Percentiles rank a stretch among this genome's conserved stretches.
These are phyloP conservation scores for Thalassophryne amazonica DNA, from an alignment of 2,797 vertebrate species.

Conservation along the genomic window DNA sequence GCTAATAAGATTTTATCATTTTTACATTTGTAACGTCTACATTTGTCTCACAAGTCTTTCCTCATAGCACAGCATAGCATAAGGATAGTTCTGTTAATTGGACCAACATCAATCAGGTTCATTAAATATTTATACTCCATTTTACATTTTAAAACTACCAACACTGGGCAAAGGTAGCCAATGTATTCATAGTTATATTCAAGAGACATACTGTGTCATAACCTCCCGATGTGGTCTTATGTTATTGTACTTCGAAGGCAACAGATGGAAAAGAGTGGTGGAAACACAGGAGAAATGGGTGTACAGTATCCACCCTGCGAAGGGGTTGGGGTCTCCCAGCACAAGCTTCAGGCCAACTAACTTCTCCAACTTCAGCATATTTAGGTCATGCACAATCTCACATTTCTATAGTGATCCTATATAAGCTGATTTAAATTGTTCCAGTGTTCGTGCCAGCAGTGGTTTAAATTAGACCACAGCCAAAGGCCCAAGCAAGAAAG, in stretches of 20 bases:
- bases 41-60: too few relatives aligned
- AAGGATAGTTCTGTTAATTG: too few relatives aligned
- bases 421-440: slow-evolving; percentile 42
- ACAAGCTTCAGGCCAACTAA: slow-evolving; percentile 33
- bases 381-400: slow-evolving; percentile 50
- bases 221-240: slow-evolving; percentile 52
- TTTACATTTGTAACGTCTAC: too few relatives aligned
- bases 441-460: slow-evolving; percentile 34
- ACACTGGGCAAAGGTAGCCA: slow-evolving; percentile 36
- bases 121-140: too few relatives aligned
- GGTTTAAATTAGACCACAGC: slow-evolving; percentile 56
- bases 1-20: too few relatives aligned
- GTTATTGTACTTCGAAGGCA: slow-evolving; percentile 62
- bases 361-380: slow-evolving; percentile 45
- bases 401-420: slow-evolving; percentile 21
- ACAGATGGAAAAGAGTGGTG: slow-evolving; percentile 51
- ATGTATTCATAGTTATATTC: slow-evolving; percentile 42
- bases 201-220: slow-evolving; percentile 49
- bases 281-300: slow-evolving; percentile 60
- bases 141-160: too few relatives aligned
- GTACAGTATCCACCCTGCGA: slow-evolving; percentile 56
- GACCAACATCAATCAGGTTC: too few relatives aligned
- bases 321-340: slow-evolving; percentile 40
- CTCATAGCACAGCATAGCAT: too few relatives aligned
- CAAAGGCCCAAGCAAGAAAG: slow-evolving; percentile 52